phyloP scores from a whole-genome alignment of 2,113 vertebrate genomes.

The western clawed frog (Xenopus tropicalis) region DNA sequence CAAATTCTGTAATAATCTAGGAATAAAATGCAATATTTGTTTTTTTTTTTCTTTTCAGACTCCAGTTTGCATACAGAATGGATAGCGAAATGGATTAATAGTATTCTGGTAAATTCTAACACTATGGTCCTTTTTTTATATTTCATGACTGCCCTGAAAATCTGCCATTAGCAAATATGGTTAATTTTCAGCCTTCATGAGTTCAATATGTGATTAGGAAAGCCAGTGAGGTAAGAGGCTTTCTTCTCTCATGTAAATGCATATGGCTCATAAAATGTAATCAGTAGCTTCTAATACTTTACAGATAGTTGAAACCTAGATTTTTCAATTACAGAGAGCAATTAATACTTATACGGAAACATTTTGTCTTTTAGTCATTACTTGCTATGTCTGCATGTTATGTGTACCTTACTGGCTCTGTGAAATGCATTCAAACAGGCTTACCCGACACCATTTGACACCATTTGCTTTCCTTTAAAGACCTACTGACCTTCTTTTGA shows the following conservation, averaged over 20 bases:
- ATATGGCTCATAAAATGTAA: neutral
- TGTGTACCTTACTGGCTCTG: too few relatives aligned
- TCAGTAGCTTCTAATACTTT: too few relatives aligned
- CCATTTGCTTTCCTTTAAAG: too few relatives aligned
- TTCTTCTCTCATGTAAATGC: neutral
- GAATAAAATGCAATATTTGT: conserved; percentile 25
- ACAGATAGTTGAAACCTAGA: too few relatives aligned
- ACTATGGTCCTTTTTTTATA: too few relatives aligned
- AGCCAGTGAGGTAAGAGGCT: conserved; percentile 2
- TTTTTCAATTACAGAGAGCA: too few relatives aligned
- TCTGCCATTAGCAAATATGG: neutral
- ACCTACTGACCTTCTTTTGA: too few relatives aligned
- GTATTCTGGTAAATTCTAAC: neutral
- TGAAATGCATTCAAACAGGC: too few relatives aligned
- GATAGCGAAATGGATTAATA: neutral
- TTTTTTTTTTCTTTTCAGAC: conserved; percentile 24
- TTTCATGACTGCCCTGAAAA: conserved; percentile 20
- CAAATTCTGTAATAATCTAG: conserved; percentile 10
- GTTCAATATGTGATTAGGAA: neutral
- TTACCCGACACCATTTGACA: too few relatives aligned
- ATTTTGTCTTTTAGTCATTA: too few relatives aligned
- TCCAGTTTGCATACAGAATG: conserved; percentile 18
- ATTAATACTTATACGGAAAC: too few relatives aligned
- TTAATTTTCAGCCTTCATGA: conserved; percentile 13
- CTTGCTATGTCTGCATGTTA: too few relatives aligned